Evolutionary conservation across 2,888 invertebrate genomes (phyloP), one percentile per base, ranked within the genome.

Genomic region (Margaritifera margaritifera): DNA sequence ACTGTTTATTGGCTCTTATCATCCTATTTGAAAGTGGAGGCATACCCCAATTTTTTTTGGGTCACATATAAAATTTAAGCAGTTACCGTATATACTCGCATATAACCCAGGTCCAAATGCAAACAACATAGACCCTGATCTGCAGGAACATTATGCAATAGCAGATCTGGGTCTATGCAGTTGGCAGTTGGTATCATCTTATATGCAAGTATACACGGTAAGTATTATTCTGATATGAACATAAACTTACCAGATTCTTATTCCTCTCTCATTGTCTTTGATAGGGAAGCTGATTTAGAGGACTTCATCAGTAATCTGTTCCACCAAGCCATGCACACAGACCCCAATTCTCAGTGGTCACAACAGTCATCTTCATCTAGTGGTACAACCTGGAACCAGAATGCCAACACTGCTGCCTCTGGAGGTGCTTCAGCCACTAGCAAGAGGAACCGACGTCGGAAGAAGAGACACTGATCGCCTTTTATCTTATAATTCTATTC

Each of bases 251-350:
- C 22, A 55, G 24, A 55, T 1, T 22, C 56, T 22, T n/a, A 24
- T 6, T 11, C n/a, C n/a, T 6, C 0, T 31, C 8, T 31, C 42
- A 42, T 42, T 31, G 24, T 19, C 58, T 68, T 84, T 77, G 85
- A 78, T 81, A 93, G 93, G 84, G 94, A 95, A 77, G 81, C 94
- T 58, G 94, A 95, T 88, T 91, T 95, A 77, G 95, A 95, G 88
- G 94, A 95, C 90, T 94, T 95, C 89, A 92, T 95, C 82, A 95
- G 94, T 90, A 94, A 93, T 84, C 90, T 95, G 77, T 95, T 94
- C 90, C 94, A 92, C 86, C 93, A 94, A 86, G 92, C 82, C 22
- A 80, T 80, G 81, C 72, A 75, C 60, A 72, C 78, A n/a, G 83
- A 81, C 65, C 31, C 72, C 71, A 60, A 72, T 56, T 78, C 80